Conservation (phyloP, 2,797 vertebrate species). For the Taenioides sp. region DNA sequence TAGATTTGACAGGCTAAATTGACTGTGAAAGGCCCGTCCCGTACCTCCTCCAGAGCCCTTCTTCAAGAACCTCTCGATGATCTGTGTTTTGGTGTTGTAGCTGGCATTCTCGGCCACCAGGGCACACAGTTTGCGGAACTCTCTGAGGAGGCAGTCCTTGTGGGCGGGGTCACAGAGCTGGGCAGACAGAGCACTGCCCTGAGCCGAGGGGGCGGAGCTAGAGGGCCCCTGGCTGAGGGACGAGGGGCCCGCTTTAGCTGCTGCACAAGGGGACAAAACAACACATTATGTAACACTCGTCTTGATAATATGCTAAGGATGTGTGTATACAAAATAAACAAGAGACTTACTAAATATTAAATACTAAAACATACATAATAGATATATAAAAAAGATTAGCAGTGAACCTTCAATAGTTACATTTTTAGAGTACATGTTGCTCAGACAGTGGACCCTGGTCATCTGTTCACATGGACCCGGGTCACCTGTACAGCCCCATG, state of each 20-base stretch:
- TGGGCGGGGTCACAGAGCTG: constrained; percentile 86
- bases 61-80: constrained; percentile 90
- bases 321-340: background rate
- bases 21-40: background rate
- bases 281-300: background rate
- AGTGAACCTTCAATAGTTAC: no score
- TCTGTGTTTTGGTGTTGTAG: constrained; percentile 95
- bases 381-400: no score
- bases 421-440: no score
- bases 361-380: no score
- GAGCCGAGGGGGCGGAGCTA: constrained; percentile 49
- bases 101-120: constrained; percentile 90
- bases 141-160: constrained; percentile 91
- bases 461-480: no score
- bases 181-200: constrained; percentile 77
- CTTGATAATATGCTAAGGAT: background rate
- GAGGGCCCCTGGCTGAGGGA: constrained; percentile 62
- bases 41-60: constrained; percentile 90
- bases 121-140: constrained; percentile 93
- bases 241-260: constrained; percentile 71
- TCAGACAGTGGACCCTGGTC: no score
- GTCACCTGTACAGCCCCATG: no score
- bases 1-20: no score
- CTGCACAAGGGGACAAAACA: constrained; percentile 43
- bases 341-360: no score